Base-by-base conservation (phyloP, 35 echinoderm and acorn worm species). In the Ophioderma brevispina region DNA sequence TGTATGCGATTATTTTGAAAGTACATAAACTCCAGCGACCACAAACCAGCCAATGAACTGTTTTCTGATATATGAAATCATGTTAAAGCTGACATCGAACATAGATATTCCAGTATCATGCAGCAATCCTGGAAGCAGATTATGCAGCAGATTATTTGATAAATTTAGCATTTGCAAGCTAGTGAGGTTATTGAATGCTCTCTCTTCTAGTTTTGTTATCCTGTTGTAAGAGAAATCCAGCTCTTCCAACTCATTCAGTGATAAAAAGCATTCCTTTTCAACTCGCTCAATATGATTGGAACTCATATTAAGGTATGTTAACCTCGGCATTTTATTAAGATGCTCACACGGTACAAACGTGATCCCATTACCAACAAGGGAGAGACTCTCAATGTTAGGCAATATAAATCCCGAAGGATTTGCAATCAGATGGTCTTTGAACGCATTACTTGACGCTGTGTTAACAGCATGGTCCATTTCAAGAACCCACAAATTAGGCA, bases 401-500 rank as follows among this genome's bases (percentile, higher is more conserved):
- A 85, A n/a, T 0, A 15, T 0, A 10, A 21, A 28, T 76, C 46
- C 43, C 25, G 80, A 35, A 76, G 37, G 28, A 39, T 38, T 55
- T 52, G 39, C 23, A 13, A 37, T 78, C 59, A 83, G 36, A 55
- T 78, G 64, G 86, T 76, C 59, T 6, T 70, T 1, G n/a, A 15
- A 30, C 4, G 5, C 17, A 17, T 46, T 46, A 8, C 4, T 43
- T 38, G 37, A 32, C n/a, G n/a, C n/a, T n/a, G n/a, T n/a, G 43
- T 55, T 34, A 13, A 85, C 13, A 35, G 75, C 82, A 40, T 15
- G 39, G 31, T 78, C 82, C 76, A 91, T 84, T 55, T 91, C 19
- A n/a, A 92, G 64, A 5, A 82, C 85, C 91, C 91, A 92, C 33
- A 87, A 30, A 41, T 81, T 88, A 35, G 49, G 55, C 25, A 92